Percentiles rank a stretch among this genome's conserved stretches.
Conservation (phyloP, 1,140 invertebrate genomes). For the Plodia interpunctella region DNA sequence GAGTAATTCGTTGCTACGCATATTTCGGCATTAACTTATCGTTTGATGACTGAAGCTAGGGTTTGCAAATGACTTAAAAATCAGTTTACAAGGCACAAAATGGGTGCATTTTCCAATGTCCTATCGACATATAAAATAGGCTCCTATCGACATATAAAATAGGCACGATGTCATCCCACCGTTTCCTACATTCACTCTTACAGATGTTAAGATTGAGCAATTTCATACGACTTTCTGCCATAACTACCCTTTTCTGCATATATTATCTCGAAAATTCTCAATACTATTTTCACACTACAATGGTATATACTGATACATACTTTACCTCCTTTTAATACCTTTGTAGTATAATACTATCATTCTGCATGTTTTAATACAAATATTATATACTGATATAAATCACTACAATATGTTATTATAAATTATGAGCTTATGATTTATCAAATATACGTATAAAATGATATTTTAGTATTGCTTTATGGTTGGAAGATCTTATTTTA, state of each 20-base stretch:
- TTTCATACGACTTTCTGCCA: neutral
- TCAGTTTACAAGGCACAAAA: conserved; percentile 13
- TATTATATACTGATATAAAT: conserved; percentile 15
- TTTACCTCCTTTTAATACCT: neutral
- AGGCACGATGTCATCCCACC: conserved; percentile 13
- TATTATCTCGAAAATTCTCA: neutral
- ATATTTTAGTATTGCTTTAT: conserved; percentile 64
- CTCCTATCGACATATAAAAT: conserved; percentile 17
- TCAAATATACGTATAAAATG: conserved; percentile 42
- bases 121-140: no score
- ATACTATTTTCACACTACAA: neutral
- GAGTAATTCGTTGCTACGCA: conserved; percentile 4
- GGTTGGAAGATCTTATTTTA: conserved; percentile 38
- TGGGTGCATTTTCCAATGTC: conserved; percentile 4
- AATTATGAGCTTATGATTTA: conserved; percentile 23
- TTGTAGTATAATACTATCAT: conserved; percentile 14
- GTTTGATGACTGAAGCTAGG: neutral
- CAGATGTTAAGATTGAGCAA: no score
- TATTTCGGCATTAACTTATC: neutral
- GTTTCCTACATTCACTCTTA: neutral
- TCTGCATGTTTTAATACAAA: conserved; percentile 13
- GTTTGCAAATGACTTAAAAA: conserved; percentile 1
- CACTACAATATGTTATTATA: conserved; percentile 14
- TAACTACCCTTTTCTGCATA: neutral
- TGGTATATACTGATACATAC: neutral